These are phyloP conservation scores for Gymnodraco acuticeps DNA, from an alignment of 2,797 vertebrate genomes.

Conservation along the genomic window DNA sequence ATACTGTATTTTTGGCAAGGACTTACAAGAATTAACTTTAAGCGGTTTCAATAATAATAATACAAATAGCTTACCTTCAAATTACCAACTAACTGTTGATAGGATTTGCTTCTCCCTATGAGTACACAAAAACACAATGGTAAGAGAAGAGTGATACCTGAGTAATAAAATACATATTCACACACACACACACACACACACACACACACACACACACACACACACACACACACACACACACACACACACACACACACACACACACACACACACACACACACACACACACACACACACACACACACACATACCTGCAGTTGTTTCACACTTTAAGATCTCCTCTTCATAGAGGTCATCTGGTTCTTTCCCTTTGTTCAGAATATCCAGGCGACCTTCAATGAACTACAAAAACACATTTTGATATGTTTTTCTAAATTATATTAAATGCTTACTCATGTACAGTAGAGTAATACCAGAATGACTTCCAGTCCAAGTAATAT, in stretches of 20 bases:
- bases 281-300: background rate
- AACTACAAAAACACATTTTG: slow-evolving; percentile 79
- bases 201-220: background rate
- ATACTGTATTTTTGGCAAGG: background rate
- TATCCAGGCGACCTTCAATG: slow-evolving; percentile 88
- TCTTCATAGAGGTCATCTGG: slow-evolving; percentile 91
- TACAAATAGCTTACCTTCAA: slow-evolving; percentile 84
- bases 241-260: background rate
- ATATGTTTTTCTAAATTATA: background rate
- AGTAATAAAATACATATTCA: background rate
- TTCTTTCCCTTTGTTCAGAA: slow-evolving; percentile 85
- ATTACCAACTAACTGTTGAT: slow-evolving; percentile 89
- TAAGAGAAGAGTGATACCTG: background rate
- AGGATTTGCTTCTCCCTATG: slow-evolving; percentile 84
- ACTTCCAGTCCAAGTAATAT: background rate
- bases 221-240: slow-evolving; percentile 68
- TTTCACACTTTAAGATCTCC: slow-evolving; percentile 84
- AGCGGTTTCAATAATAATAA: background rate
- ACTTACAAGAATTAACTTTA: background rate
- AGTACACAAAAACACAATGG: slow-evolving; percentile 14
- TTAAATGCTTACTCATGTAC: background rate
- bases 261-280: slow-evolving; percentile 11
- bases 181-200: slow-evolving; percentile 8
- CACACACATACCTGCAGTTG: slow-evolving; percentile 80
- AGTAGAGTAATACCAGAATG: background rate